Evolutionary conservation across 2,797 vertebrate species (phyloP).

Genomic region (Amblyopsis hoosieri): DNA sequence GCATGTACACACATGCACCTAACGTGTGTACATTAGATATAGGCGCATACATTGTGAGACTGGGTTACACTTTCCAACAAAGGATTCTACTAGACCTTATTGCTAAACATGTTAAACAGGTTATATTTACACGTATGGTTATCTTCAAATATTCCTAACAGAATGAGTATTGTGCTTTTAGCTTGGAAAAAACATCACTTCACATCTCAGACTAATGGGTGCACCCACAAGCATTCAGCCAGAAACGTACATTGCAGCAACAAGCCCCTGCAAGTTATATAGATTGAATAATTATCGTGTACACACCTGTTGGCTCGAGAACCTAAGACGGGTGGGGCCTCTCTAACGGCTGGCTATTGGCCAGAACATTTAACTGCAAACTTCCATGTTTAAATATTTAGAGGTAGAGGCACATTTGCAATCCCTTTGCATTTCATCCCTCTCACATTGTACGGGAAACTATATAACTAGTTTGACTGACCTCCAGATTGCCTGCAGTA

Average conservation of each 20-base stretch:
- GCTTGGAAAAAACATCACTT: neutral
- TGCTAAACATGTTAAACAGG: too few species aligned
- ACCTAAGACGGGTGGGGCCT: constrained; percentile 29
- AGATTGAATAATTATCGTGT: constrained; percentile 32
- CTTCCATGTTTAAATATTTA: constrained; percentile 24
- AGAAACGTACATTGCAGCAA: constrained; percentile 22
- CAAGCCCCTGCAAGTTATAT: constrained; percentile 47
- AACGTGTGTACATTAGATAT: too few species aligned
- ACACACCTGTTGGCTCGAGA: constrained; percentile 18
- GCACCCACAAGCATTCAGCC: constrained; percentile 1
- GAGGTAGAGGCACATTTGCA: neutral
- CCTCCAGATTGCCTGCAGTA: neutral
- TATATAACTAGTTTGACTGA: neutral
- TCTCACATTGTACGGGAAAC: neutral
- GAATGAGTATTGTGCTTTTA: neutral
- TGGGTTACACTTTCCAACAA: too few species aligned
- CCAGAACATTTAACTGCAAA: constrained; percentile 15
- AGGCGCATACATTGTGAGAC: too few species aligned
- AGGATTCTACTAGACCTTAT: too few species aligned
- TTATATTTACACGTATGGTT: too few species aligned
- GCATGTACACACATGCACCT: too few species aligned
- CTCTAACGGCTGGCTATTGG: constrained; percentile 46
- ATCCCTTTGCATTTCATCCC: neutral
- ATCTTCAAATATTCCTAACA: neutral
- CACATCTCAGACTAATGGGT: neutral